Evolutionary conservation across 92 coral and sea anemone genomes (phyloP).

Genomic region (Paragorgia papillata): DNA sequence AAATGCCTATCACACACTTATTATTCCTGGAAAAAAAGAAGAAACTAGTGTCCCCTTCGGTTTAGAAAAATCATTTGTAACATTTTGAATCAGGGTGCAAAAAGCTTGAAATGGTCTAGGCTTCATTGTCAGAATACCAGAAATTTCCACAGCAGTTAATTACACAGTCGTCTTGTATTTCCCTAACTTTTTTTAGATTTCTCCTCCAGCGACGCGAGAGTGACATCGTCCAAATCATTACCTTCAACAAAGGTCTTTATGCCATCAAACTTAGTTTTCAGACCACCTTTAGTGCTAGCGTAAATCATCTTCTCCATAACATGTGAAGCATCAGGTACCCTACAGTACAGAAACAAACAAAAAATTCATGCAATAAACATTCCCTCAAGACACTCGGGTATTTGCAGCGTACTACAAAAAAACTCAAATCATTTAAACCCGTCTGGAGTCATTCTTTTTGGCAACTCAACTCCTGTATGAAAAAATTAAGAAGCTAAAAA

Average conservation of each 20-base stretch:
- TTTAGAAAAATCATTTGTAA: neutral
- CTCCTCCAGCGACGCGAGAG: neutral
- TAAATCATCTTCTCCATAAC: conserved; percentile 61
- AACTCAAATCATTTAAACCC: too few relatives aligned
- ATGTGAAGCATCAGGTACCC: conserved; percentile 50
- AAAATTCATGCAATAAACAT: too few relatives aligned
- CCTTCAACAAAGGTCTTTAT: conserved; percentile 47
- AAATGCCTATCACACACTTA: too few relatives aligned
- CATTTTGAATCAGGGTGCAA: neutral
- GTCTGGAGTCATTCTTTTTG: too few relatives aligned
- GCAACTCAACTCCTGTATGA: too few relatives aligned
- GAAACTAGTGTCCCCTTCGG: too few relatives aligned
- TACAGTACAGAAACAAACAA: neutral
- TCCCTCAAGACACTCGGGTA: too few relatives aligned
- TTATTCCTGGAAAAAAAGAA: too few relatives aligned
- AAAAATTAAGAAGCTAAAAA: too few relatives aligned
- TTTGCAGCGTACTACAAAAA: too few relatives aligned
- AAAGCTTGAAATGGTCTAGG: neutral
- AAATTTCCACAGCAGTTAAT: neutral
- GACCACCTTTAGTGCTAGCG: conserved; percentile 53
- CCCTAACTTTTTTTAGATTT: neutral
- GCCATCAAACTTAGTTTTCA: conserved; percentile 58
- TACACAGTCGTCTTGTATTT: neutral
- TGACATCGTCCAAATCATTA: conserved; percentile 1
- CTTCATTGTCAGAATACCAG: neutral